phyloP scores from a whole-genome alignment of 2,888 invertebrate species.

The Zootermopsis nevadensis region DNA sequence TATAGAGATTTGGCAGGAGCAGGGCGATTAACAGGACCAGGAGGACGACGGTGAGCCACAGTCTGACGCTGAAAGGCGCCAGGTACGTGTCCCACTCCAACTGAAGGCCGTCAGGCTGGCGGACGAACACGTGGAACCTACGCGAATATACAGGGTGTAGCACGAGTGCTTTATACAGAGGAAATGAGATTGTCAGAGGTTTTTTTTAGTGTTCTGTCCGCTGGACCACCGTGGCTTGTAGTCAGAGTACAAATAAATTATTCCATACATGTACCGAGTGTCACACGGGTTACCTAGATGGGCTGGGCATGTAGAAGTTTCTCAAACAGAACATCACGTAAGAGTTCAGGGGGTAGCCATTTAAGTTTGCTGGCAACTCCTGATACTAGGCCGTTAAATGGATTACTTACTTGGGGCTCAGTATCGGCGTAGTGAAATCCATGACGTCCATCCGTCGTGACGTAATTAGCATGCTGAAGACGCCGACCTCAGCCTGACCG shows the following conservation, averaged over 20 bases:
- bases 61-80: not conserved
- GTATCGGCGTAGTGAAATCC: conserved; percentile 17
- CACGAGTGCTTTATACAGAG: not conserved
- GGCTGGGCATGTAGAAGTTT: not conserved
- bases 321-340: not conserved
- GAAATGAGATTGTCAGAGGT: not conserved
- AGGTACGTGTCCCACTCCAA: conserved; percentile 16
- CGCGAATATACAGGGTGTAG: not conserved
- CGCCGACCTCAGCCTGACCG: not conserved
- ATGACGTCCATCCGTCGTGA: conserved; percentile 16
- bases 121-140: not conserved
- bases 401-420: not conserved
- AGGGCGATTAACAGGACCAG: not conserved
- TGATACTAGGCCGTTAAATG: not conserved
- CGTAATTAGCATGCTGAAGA: conserved; percentile 25
- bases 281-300: not conserved
- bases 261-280: not conserved
- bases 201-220: not conserved
- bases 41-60: not conserved
- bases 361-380: not conserved
- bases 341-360: not conserved
- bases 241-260: not conserved
- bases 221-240: not conserved
- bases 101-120: not conserved
- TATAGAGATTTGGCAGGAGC: not conserved